A percentile compares a stretch with the other conserved stretches of the same genome.
Conservation (phyloP, 2,888 invertebrate genomes). For the Epirrhoe alternata region DNA sequence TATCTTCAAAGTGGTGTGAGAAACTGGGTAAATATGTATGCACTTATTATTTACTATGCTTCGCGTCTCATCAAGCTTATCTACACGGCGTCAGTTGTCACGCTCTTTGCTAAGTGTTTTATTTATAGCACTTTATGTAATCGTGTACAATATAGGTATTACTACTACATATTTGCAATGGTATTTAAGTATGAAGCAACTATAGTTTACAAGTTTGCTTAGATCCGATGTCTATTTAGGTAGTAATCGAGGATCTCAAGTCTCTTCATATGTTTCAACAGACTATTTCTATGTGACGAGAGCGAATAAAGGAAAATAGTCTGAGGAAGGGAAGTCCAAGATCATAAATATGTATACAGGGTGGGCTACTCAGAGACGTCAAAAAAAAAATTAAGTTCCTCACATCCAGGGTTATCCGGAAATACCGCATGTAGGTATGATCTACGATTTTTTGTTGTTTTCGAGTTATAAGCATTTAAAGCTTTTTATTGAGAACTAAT, state of each 20-base stretch:
- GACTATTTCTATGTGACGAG: too few species aligned
- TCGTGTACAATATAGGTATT: slow-evolving; percentile 6
- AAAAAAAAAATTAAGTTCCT: too few species aligned
- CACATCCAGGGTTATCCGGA: too few species aligned
- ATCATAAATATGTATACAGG: too few species aligned
- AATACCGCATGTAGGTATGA: too few species aligned
- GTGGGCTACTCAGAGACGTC: too few species aligned
- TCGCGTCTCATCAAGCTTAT: slow-evolving; percentile 1
- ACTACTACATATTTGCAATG: background rate
- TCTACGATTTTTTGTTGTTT: too few species aligned
- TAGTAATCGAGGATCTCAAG: background rate
- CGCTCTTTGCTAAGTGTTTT: background rate
- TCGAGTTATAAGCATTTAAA: too few species aligned
- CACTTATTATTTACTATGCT: background rate
- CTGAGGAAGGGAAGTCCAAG: too few species aligned
- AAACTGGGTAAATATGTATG: background rate
- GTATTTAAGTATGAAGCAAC: background rate
- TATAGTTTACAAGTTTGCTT: background rate
- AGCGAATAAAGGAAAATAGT: too few species aligned
- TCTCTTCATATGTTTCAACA: background rate
- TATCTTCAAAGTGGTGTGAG: background rate
- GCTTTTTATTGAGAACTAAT: too few species aligned
- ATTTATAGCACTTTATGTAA: background rate
- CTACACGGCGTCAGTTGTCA: background rate
- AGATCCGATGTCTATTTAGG: background rate